Conservation (phyloP, 2,113 vertebrate species). For the Dendrocopos noguchii region DNA sequence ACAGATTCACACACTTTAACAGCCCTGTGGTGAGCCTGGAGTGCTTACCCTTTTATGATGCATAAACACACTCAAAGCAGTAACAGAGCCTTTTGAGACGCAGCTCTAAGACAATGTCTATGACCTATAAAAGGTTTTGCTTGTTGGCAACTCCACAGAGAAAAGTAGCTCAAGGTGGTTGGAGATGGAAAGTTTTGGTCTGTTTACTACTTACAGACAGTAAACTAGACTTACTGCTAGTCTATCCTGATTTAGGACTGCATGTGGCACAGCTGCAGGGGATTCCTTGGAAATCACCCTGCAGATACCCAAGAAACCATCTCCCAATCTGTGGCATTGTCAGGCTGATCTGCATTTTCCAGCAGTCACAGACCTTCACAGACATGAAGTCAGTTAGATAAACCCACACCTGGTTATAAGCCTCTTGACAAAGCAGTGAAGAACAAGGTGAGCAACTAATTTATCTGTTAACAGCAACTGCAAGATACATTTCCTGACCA, state of each 20-base stretch:
- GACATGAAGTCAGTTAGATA: not conserved
- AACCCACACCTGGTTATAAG: constrained; percentile 53
- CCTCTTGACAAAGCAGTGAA: constrained; percentile 19
- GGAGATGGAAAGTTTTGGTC: not conserved
- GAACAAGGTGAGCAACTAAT: constrained; percentile 62
- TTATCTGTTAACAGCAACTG: constrained; percentile 63
- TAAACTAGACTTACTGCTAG: not conserved
- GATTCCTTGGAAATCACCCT: not conserved
- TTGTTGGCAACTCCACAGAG: not conserved
- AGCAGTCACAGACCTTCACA: not conserved
- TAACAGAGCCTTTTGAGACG: not conserved
- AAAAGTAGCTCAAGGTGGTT: not conserved
- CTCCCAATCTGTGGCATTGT: not conserved
- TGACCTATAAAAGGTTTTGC: not conserved
- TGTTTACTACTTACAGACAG: not conserved
- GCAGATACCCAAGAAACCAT: not conserved
- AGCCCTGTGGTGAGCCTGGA: not conserved
- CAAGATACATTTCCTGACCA: constrained; percentile 59
- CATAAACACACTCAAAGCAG: not conserved
- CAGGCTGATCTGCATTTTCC: not conserved
- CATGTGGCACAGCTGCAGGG: not conserved
- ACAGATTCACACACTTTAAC: not conserved
- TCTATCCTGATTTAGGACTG: not conserved
- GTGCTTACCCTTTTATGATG: not conserved
- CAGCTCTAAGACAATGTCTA: not conserved